Base-by-base conservation (phyloP, 2,888 invertebrate genomes). In the Eutolmus rufibarbis region DNA sequence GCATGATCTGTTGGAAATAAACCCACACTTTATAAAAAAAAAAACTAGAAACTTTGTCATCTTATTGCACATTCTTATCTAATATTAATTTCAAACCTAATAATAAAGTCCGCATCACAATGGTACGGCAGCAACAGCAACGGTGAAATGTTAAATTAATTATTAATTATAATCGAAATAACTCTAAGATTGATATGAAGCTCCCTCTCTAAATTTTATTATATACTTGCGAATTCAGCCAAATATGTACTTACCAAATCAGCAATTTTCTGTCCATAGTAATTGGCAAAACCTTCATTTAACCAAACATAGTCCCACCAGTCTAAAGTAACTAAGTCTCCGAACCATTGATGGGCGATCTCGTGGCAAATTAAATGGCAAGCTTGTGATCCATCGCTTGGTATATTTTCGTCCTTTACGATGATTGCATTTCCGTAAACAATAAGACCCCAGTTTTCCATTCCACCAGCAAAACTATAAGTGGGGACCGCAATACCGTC, bases 331-430 rank as follows among this genome's bases (percentile, higher is more conserved):
- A 88, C 87, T 23, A 88, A 82, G 86, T 88, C 85, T n/a, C 88
- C 88, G 78, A 88, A 88, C 88, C 88, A 88, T 74, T 88, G 88
- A 79, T 88, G 88, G 12, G 79, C 78, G 2, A 88, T 31, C 79
- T 88, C 88, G 94, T 94, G 89, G 95, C 94, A 28, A 93, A 94
- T 9, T n/a, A 88, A 40, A 66, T 74, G 16, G 19, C 19, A 23
- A 12, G 57, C 23, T 14, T 66, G 43, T 14, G 40, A 1, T n/a
- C 40, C 34, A 8, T 12, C 9, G 14, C 14, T 84, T 19, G 23
- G 16, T 12, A 31, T 40, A 23, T 37, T 74, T 8, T n/a, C 7
- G 28, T 28, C 40, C n/a, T 57, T 34, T 28, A 87, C n/a, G n/a
- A 77, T 77, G n/a, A 77, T 31, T 34, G n/a, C 2, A 5, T 31